A percentile compares a stretch with the other conserved stretches of the same genome.
These are phyloP conservation scores for Takifugu ocellatus DNA, from an alignment of 2,797 vertebrate genomes.

Conservation along the genomic window DNA sequence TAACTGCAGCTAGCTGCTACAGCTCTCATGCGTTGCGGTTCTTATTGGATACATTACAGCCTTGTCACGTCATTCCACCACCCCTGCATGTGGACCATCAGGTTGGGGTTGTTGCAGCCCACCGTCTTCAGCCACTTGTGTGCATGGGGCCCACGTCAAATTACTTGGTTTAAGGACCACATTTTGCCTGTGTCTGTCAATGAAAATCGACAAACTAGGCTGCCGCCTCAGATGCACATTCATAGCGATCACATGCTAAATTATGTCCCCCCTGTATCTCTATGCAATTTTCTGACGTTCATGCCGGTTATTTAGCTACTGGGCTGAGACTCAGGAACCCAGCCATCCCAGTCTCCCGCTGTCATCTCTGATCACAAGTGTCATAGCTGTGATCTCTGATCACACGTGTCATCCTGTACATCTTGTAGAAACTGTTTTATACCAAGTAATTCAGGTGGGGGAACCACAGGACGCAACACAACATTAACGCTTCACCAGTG, in stretches of 20 bases:
- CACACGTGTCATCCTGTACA: constrained; percentile 46
- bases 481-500: constrained; percentile 65
- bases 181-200: constrained; percentile 49
- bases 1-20: too few relatives aligned
- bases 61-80: too few relatives aligned
- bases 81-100: too few relatives aligned
- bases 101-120: too few relatives aligned
- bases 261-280: constrained; percentile 50
- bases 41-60: too few relatives aligned
- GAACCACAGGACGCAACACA: constrained; percentile 52
- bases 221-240: constrained; percentile 30
- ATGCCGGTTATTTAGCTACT: constrained; percentile 59
- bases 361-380: constrained; percentile 27
- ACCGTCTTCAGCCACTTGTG: too few relatives aligned
- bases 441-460: constrained; percentile 62
- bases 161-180: constrained; percentile 46
- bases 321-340: constrained; percentile 71
- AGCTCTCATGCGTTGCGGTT: too few relatives aligned
- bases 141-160: constrained; percentile 5
- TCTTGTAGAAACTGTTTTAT: constrained; percentile 67
- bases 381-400: constrained; percentile 31
- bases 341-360: constrained; percentile 32
- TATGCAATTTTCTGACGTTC: constrained; percentile 78
- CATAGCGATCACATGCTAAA: constrained; percentile 39
- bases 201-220: constrained; percentile 45